Conservation (phyloP, 2,113 vertebrate genomes). For the Rhabdornis inornatus region DNA sequence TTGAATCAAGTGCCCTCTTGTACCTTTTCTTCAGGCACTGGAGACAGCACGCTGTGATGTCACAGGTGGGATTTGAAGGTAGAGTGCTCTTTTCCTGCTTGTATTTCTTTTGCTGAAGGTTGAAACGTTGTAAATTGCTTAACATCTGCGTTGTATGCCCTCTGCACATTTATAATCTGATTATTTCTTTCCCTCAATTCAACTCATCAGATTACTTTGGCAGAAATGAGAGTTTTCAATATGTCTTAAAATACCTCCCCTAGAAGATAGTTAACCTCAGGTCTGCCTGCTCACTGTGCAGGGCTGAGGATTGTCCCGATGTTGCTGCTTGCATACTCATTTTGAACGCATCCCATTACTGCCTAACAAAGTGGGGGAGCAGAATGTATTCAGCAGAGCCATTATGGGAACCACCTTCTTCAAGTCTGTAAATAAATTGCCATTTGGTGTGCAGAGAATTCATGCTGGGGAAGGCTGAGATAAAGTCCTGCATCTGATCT, state of each 20-base stretch:
- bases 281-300: not conserved
- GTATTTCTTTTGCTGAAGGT: not conserved
- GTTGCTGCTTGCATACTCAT: not conserved
- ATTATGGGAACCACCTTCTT: not conserved
- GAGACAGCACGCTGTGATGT: not conserved
- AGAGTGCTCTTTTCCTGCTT: not conserved
- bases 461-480: not conserved
- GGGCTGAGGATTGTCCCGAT: not conserved
- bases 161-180: not conserved
- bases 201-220: not conserved
- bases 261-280: slow-evolving; percentile 7
- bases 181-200: not conserved
- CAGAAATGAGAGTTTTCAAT: not conserved
- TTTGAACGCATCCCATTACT: not conserved
- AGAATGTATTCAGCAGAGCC: not conserved
- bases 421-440: not conserved
- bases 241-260: not conserved
- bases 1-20: not conserved
- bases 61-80: not conserved
- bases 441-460: not conserved
- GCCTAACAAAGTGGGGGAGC: not conserved
- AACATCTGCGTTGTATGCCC: not conserved
- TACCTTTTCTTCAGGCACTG: not conserved
- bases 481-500: not conserved
- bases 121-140: slow-evolving; percentile 3